phyloP scores from a whole-genome alignment of 2,113 vertebrate species.

The Chlorodrepanis virens region DNA sequence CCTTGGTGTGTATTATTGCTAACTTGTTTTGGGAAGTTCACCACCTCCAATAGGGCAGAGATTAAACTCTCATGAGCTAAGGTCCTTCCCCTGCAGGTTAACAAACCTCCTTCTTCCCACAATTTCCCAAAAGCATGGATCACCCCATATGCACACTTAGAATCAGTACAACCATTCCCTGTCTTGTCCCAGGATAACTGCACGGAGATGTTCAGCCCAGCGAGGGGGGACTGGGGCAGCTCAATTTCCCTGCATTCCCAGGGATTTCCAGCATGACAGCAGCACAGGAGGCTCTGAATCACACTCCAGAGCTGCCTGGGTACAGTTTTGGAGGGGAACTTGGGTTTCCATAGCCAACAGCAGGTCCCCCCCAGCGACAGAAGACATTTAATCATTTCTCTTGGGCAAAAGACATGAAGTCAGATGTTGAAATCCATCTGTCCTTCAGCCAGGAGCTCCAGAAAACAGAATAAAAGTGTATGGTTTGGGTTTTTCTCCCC shows the following conservation, averaged over 20 bases:
- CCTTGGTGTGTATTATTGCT: no score
- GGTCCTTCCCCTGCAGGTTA: no score
- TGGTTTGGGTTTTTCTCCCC: rapidly evolving
- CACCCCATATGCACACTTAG: no score
- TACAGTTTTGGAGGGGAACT: not conserved
- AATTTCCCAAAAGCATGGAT: no score
- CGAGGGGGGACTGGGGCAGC: not conserved
- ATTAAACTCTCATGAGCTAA: no score
- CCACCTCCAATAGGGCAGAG: no score
- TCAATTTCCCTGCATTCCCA: not conserved
- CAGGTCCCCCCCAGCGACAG: not conserved
- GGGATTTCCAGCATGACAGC: not conserved
- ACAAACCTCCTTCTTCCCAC: no score
- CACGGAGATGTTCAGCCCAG: not conserved
- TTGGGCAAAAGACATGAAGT: not conserved
- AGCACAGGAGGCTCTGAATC: not conserved
- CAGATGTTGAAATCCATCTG: not conserved
- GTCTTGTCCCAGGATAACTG: no score
- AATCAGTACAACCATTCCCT: no score
- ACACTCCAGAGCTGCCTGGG: not conserved
- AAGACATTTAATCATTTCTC: not conserved
- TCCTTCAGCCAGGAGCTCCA: not conserved
- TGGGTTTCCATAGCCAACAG: not conserved
- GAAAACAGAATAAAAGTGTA: not conserved
- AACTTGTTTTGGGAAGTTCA: no score